phyloP scores from a whole-genome alignment of 2,888 invertebrate species.

The Spodoptera exigua region DNA sequence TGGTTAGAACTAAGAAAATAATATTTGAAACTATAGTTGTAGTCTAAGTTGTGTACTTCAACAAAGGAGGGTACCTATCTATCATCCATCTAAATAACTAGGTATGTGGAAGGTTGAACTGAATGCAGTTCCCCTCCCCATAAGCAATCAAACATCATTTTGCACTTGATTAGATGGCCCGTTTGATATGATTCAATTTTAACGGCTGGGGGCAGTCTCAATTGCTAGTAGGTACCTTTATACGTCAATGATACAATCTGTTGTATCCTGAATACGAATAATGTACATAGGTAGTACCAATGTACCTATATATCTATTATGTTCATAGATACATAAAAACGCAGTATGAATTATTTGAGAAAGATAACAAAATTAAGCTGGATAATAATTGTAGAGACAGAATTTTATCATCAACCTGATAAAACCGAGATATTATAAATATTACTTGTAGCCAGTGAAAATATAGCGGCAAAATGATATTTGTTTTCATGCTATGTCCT shows the following conservation, averaged over 20 bases:
- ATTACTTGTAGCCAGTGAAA: no score
- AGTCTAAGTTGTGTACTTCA: no score
- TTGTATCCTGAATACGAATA: conserved; percentile 50
- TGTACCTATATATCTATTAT: no score
- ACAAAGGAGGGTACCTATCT: no score
- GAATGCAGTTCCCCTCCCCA: conserved; percentile 1
- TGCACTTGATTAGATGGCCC: conserved; percentile 21
- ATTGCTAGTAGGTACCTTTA: conserved; percentile 36
- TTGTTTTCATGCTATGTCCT: background rate
- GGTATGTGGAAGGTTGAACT: background rate
- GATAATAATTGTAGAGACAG: no score
- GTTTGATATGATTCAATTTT: conserved; percentile 63
- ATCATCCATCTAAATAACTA: background rate
- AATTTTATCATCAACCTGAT: no score
- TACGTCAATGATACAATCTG: conserved; percentile 46
- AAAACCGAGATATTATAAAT: no score
- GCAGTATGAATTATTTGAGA: no score
- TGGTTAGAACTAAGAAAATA: no score
- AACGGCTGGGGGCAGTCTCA: conserved; percentile 53
- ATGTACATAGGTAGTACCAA: background rate
- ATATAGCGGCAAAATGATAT: background rate
- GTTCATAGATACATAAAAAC: no score
- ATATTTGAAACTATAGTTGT: no score
- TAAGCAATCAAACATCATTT: conserved; percentile 20
- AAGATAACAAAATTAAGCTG: no score